Conservation (phyloP, 2,113 vertebrate species). For the Chloebia gouldiae region DNA sequence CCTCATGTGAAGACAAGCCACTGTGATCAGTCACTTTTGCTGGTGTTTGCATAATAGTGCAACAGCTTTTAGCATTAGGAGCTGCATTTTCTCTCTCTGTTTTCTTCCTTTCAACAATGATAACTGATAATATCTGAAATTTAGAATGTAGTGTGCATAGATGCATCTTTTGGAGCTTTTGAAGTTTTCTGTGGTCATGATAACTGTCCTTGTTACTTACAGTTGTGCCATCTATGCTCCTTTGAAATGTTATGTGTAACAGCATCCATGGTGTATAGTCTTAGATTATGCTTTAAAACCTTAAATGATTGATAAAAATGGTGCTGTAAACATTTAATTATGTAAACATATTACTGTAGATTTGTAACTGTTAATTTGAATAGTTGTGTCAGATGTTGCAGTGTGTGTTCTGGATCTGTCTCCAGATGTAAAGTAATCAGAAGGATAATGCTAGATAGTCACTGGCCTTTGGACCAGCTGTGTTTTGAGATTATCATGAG, state of each 20-base stretch:
- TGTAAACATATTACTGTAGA: not conserved
- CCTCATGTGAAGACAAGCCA: not conserved
- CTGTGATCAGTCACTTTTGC: not conserved
- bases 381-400: not conserved
- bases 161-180: not conserved
- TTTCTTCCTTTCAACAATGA: not conserved
- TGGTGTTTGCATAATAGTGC: not conserved
- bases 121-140: not conserved
- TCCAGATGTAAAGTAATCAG: not conserved
- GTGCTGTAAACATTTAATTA: not conserved
- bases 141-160: not conserved
- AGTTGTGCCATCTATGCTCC: not conserved
- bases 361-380: not conserved
- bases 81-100: not conserved
- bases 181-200: not conserved
- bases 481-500: not conserved
- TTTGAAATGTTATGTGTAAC: not conserved
- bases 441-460: not conserved
- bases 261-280: not conserved
- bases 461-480: not conserved
- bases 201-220: not conserved
- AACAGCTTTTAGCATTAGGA: not conserved
- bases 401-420: not conserved
- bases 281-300: not conserved
- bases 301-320: not conserved